Base-by-base conservation (phyloP, 2,113 vertebrate genomes). In the Cromileptes altivelis region DNA sequence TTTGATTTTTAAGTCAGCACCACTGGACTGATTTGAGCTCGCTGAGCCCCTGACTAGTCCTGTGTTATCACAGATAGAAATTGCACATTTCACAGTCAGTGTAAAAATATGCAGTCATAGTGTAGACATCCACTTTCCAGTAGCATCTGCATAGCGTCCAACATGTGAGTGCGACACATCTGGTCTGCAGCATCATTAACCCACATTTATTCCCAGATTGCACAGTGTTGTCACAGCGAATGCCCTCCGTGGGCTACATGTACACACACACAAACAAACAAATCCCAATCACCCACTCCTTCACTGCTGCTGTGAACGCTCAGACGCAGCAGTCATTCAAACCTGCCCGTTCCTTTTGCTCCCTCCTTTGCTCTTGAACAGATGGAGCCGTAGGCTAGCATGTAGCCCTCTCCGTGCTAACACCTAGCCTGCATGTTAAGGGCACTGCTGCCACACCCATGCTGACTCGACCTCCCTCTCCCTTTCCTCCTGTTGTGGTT, bases 151-250 rank as follows among this genome's bases (percentile, higher is more conserved):
- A 42, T 0, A 12, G 63, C 8, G 58, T 81, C 85, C 78, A 67
- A 73, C 80, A 63, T 49, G 73, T 73, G 72, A 76, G 64, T 40
- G 64, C 73, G 65, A 60, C 81, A 85, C 91, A 92, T 93, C 91
- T 93, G 91, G 77, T 78, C 55, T 50, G 84, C 77, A 37, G 71
- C 88, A 70, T 89, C 88, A 83, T 89, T 85, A 82, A 83, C 86
- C 83, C 78, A 78, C 83, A 85, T 90, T 85, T 74, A 84, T 80
- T 86, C 85, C 70, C 88, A 74, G 60, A 88, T 64, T 78, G 70
- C 80, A 25, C 33, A 12, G 68, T 85, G 85, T 88, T 72, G 76
- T 85, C 42, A 19, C 74, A 73, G 74, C 60, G 0, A 40, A 65
- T 65, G 64, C 69, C 65, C 86, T 81, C 75, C 0, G 47, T 72